Base-by-base conservation (phyloP, 2,888 invertebrate species). In the Acanthosoma haemorrhoidale region DNA sequence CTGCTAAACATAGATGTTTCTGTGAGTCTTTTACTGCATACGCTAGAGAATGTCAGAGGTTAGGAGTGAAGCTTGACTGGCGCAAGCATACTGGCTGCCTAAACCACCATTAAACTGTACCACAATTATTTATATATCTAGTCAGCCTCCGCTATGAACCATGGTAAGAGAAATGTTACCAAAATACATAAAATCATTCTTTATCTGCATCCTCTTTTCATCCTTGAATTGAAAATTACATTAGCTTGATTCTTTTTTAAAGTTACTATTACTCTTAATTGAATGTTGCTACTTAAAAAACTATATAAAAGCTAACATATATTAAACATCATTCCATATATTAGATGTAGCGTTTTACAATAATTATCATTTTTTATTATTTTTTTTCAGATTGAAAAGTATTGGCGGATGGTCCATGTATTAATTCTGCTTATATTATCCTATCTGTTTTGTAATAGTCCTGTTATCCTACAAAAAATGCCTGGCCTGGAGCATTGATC, bases 11-110 rank as follows among this genome's bases (percentile, higher is more conserved):
- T 15, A 84, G 86, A 77, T 96, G 96, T 77, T 91, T 94, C 79
- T 96, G 96, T 80, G 93, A 94, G 75, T 90, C 93, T 72, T 88
- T 95, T 77, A 87, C 89, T 68, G 95, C 95, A 2, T 96, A 95
- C 78, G 91, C 91, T 0, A 87, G 92, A 74, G 93, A 93, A 79
- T 96, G 96, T 78, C 84, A 88, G 73, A 84, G 93, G 21, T 80
- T 90, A 41, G 93, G 93, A 0, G 88, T 89, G 0, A 83, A 85
- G 72, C 81, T 91, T 60, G 84, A 88, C 74, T 94, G 94, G 94
- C 84, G 88, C 72, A 82, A 83, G 60, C 83, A 84, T 15, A 88
- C 88, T 64, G 86, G 85, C 78, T 92, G 92, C 34, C 67, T 43
- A 13, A 43, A 67, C 36, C 43, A 67, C 5, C 39, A 36, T 34